These are phyloP conservation scores for Alcis repandata DNA, from an alignment of 2,888 invertebrate species.

Conservation along the genomic window DNA sequence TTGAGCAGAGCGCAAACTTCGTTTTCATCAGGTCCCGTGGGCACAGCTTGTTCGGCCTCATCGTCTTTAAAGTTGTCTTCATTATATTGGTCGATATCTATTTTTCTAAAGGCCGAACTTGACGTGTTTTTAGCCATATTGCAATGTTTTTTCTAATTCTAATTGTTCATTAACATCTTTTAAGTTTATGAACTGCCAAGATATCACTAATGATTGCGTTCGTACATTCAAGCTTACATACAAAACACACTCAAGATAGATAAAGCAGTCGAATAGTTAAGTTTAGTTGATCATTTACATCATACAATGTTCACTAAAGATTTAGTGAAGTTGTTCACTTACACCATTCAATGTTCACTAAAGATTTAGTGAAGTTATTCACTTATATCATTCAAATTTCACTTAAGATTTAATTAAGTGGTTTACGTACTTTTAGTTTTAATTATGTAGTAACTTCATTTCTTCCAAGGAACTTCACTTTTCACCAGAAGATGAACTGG, in stretches of 20 bases:
- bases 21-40: slow-evolving; percentile 94
- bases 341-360: background rate
- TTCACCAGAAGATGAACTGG: slow-evolving; percentile 80
- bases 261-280: no score
- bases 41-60: slow-evolving; percentile 91
- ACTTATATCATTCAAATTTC: background rate
- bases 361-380: background rate
- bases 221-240: background rate
- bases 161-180: no score
- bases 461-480: slow-evolving; percentile 60
- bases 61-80: slow-evolving; percentile 98
- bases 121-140: slow-evolving; percentile 97
- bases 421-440: background rate
- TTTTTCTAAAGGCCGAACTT: slow-evolving; percentile 97
- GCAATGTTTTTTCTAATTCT: background rate
- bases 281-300: no score
- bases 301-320: no score
- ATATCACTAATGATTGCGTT: background rate
- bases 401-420: background rate
- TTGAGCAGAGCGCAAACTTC: slow-evolving; percentile 93
- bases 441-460: background rate
- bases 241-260: background rate
- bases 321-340: background rate
- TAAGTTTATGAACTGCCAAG: no score
- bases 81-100: slow-evolving; percentile 98